A percentile compares a stretch with the other conserved stretches of the same genome.
Conservation (phyloP, 2,797 vertebrate species). For the Premnoplex brunnescens region DNA sequence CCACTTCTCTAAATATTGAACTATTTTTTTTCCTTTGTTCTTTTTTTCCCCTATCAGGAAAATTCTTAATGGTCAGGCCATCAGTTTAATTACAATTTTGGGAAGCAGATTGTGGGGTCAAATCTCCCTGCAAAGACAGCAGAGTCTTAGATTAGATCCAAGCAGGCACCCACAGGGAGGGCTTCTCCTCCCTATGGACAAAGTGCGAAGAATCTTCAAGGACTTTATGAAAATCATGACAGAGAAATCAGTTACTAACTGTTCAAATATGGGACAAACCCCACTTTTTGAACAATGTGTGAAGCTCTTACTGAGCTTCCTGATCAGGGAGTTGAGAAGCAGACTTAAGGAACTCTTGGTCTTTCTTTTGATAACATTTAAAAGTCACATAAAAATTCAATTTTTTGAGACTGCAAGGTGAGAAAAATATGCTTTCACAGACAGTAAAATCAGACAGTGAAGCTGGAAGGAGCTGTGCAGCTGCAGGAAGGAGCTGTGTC, state of each 20-base stretch:
- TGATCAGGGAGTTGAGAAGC: neutral
- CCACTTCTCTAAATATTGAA: neutral
- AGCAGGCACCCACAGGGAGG: neutral
- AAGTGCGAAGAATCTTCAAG: neutral
- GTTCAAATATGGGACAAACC: neutral
- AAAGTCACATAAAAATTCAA: neutral
- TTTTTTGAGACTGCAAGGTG: neutral
- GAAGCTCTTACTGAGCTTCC: neutral
- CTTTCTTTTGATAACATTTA: neutral
- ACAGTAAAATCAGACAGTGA: neutral
- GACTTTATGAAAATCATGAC: neutral
- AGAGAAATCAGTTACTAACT: neutral
- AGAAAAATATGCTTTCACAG: neutral
- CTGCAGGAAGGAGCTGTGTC: neutral
- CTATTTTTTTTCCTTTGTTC: neutral
- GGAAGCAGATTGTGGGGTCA: neutral
- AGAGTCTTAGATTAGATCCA: neutral
- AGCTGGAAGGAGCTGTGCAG: neutral
- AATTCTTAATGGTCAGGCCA: neutral
- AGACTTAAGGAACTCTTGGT: neutral
- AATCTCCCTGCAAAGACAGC: neutral
- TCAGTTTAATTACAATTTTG: neutral
- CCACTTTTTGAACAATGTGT: neutral
- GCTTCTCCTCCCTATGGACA: neutral
- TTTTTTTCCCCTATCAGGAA: neutral